phyloP scores from a whole-genome alignment of 2,797 vertebrate genomes.

The Rhincodon typus region DNA sequence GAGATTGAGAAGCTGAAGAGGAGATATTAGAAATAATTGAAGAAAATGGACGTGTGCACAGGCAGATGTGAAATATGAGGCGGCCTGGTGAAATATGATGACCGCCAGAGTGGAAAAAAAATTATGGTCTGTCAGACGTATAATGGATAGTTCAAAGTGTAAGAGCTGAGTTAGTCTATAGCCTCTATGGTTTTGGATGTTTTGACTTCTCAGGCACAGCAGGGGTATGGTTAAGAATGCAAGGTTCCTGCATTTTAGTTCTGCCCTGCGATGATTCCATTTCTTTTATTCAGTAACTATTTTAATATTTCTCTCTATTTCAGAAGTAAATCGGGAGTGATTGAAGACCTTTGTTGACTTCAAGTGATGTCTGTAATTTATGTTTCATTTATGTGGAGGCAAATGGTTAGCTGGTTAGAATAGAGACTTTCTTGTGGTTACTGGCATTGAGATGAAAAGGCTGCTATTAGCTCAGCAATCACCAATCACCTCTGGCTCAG shows the following conservation, averaged over 20 bases:
- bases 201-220: not conserved
- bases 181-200: too few relatives aligned
- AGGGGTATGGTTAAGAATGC: not conserved
- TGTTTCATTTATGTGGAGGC: not conserved
- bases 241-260: not conserved
- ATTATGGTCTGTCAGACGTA: not conserved
- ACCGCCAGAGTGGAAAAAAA: conserved; percentile 16
- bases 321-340: not conserved
- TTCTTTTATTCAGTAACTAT: not conserved
- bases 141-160: not conserved
- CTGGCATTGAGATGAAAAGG: not conserved
- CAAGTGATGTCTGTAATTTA: not conserved
- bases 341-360: not conserved
- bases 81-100: not conserved
- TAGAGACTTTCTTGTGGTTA: not conserved
- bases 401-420: not conserved
- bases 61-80: conserved; percentile 9
- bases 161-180: not conserved
- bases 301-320: not conserved
- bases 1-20: not conserved
- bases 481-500: not conserved
- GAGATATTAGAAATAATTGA: conserved; percentile 30
- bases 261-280: not conserved
- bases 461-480: not conserved
- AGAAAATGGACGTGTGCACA: not conserved